Evolutionary conservation across 2,888 invertebrate genomes (phyloP), one percentile per base, ranked within the genome.

Genomic region (Andrena minutula): DNA sequence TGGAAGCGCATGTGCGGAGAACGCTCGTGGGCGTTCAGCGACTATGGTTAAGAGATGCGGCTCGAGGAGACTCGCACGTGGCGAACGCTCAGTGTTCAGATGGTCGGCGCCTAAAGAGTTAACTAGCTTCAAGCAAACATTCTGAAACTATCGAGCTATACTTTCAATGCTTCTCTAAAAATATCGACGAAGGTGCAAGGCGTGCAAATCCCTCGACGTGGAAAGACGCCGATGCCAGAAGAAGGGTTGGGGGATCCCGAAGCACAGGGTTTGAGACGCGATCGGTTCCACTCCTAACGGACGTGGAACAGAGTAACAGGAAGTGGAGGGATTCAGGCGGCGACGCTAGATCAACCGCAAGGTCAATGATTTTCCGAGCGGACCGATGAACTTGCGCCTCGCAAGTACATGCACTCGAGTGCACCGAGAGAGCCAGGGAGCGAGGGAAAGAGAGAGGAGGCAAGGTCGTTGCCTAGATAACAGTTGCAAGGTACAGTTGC

Each of bases 391-490:
- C 89, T 86, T 87, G 77, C 63, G 82, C 53, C 66, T 82, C 66
- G 73, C 71, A 51, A 63, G 26, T 72, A 53, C 69, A 76, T 64
- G 61, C 74, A 81, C 76, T 64, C 47, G 35, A 28, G 58, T 73
- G 56, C 65, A 78, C 56, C 70, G 35, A 49, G 64, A 58, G 66
- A 61, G 41, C 26, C 20, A 47, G 51, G 35, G 64, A 30, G 49
- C 60, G 30, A 73, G 69, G 51, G 58, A 77, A 47, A 75, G 65
- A 72, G 82, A 88, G 87, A 87, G 80, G 85, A 90, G 88, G 88
- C 92, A 92, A 92, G 91, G 92, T 90, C 92, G 91, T 91, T 92
- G 89, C 89, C 89, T 91, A 91, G 92, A 92, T 91, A 92, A 92
- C 91, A 92, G 92, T 91, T 89, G 91, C 87, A 86, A 92, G 91